phyloP scores from a whole-genome alignment of 2,888 invertebrate genomes.

The Hyles lineata region DNA sequence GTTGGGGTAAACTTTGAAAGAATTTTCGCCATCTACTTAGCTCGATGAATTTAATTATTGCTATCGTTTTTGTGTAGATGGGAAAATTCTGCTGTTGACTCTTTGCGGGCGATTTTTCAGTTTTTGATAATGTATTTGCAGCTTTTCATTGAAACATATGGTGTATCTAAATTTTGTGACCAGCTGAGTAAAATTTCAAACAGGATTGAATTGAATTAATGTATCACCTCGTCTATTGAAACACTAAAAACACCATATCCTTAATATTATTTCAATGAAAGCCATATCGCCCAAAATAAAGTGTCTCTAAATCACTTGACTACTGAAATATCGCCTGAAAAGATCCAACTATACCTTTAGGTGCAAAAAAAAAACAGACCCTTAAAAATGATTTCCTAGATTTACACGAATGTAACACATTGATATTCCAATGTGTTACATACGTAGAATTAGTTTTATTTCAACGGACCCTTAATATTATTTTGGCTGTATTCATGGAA shows the following conservation, averaged over 20 bases:
- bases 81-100: neutral
- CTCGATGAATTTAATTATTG: neutral
- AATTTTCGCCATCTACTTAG: neutral
- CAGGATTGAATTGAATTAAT: neutral
- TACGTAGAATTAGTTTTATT: too few relatives aligned
- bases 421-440: too few relatives aligned
- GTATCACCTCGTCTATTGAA: too few relatives aligned
- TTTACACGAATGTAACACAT: too few relatives aligned
- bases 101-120: neutral
- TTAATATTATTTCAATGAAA: too few relatives aligned
- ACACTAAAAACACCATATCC: too few relatives aligned
- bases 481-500: conserved; percentile 15
- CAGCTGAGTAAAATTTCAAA: too few relatives aligned
- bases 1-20: neutral
- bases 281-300: too few relatives aligned
- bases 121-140: neutral
- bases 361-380: neutral
- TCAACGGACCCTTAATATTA: neutral
- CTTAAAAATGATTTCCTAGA: neutral
- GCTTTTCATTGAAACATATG: neutral
- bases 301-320: too few relatives aligned
- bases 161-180: neutral
- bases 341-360: neutral
- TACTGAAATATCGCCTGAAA: neutral
- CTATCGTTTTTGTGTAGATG: neutral